Conservation (phyloP, 2,888 invertebrate species). For the Lasioglossum figueresi region DNA sequence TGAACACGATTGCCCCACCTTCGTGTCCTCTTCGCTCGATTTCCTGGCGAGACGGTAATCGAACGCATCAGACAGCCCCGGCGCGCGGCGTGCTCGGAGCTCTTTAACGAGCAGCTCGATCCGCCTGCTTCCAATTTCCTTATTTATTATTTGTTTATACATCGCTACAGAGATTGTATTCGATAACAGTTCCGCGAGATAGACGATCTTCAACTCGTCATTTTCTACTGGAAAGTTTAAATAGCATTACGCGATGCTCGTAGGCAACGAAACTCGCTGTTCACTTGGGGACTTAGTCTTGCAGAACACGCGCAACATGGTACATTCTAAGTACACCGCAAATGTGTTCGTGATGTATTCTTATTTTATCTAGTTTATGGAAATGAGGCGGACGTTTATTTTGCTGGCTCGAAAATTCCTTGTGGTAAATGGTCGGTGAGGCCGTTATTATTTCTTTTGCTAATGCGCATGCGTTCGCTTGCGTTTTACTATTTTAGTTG, state of each 20-base stretch:
- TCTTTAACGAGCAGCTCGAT: background rate
- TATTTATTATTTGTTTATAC: background rate
- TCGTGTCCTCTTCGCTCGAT: conserved; percentile 58
- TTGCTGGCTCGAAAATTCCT: background rate
- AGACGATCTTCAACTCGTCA: background rate
- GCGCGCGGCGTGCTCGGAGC: background rate
- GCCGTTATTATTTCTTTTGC: background rate
- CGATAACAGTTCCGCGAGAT: background rate
- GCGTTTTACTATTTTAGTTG: background rate
- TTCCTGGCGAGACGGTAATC: conserved; percentile 64
- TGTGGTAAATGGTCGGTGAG: background rate
- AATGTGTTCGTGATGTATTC: background rate
- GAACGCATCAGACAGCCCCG: conserved; percentile 34
- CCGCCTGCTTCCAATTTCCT: background rate
- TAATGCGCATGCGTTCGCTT: background rate
- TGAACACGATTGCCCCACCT: conserved; percentile 70
- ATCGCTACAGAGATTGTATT: background rate
- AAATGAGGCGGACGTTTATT: background rate
- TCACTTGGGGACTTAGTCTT: background rate
- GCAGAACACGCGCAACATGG: background rate
- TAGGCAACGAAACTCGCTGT: background rate
- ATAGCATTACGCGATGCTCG: background rate
- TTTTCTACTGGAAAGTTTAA: background rate
- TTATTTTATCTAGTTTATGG: background rate
- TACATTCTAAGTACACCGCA: background rate